Conservation (phyloP, 2,888 invertebrate genomes). For the Melitaea athalia region DNA sequence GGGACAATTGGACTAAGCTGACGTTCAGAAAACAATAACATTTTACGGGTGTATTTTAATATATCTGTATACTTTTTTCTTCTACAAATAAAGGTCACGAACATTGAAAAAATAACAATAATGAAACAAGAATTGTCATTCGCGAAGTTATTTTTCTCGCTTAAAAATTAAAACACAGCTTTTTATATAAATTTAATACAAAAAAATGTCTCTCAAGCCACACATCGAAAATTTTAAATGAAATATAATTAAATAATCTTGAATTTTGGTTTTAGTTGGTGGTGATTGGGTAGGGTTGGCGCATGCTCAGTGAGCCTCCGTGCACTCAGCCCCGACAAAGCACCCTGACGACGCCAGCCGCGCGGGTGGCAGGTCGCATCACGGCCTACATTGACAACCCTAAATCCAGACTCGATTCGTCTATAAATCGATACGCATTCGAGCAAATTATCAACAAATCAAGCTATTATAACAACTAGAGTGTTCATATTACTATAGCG, state of each 20-base stretch:
- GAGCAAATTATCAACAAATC: conserved; percentile 48
- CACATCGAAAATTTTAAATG: conserved; percentile 24
- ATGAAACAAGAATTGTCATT: neutral
- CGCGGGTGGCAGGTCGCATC: conserved; percentile 62
- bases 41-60: neutral
- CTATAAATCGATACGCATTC: conserved; percentile 68
- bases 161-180: neutral
- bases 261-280: conserved; percentile 51
- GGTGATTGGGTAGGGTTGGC: conserved; percentile 56
- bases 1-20: neutral
- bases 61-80: neutral
- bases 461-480: conserved; percentile 28
- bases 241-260: conserved; percentile 41
- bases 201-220: neutral
- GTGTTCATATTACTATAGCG: conserved; percentile 23
- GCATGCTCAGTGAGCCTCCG: conserved; percentile 68
- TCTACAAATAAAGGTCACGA: neutral
- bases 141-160: neutral
- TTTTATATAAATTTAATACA: neutral
- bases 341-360: conserved; percentile 62
- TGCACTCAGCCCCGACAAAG: conserved; percentile 58
- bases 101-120: neutral
- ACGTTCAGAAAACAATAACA: neutral
- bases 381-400: conserved; percentile 43
- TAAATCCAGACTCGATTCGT: conserved; percentile 46